A percentile compares a stretch with the other conserved stretches of the same genome.
phyloP scores from a whole-genome alignment of 2,888 invertebrate genomes.

The Automeris io region DNA sequence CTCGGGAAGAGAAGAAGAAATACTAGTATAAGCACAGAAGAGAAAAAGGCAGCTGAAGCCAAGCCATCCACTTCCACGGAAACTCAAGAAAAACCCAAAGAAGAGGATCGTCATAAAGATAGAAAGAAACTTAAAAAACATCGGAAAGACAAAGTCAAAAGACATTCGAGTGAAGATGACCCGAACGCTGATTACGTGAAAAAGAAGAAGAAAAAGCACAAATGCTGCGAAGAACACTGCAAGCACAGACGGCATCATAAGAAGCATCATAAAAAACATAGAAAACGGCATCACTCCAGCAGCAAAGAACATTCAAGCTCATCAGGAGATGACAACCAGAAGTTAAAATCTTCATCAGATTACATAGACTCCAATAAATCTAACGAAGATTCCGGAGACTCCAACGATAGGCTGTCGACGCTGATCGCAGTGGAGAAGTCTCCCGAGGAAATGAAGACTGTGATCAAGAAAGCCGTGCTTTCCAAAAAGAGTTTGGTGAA shows the following conservation, averaged over 20 bases:
- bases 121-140: constrained; percentile 83
- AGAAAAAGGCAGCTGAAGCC: constrained; percentile 57
- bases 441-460: constrained; percentile 63
- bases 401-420: constrained; percentile 52
- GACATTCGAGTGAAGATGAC: constrained; percentile 63
- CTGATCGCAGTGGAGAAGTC: constrained; percentile 57
- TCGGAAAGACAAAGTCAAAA: constrained; percentile 79
- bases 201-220: constrained; percentile 83
- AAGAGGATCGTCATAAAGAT: constrained; percentile 75
- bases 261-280: constrained; percentile 87
- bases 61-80: constrained; percentile 30
- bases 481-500: constrained; percentile 58
- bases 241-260: constrained; percentile 86
- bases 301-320: constrained; percentile 69
- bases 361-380: constrained; percentile 63
- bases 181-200: constrained; percentile 68
- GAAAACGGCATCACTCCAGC: constrained; percentile 81
- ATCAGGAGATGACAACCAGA: constrained; percentile 68
- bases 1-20: constrained; percentile 86
- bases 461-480: constrained; percentile 58
- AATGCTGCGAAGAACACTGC: constrained; percentile 82
- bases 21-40: constrained; percentile 79
- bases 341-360: constrained; percentile 56
- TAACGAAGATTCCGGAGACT: constrained; percentile 63
- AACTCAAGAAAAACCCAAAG: constrained; percentile 28